phyloP scores from a whole-genome alignment of 2,888 invertebrate genomes.

The Lymantria monacha region DNA sequence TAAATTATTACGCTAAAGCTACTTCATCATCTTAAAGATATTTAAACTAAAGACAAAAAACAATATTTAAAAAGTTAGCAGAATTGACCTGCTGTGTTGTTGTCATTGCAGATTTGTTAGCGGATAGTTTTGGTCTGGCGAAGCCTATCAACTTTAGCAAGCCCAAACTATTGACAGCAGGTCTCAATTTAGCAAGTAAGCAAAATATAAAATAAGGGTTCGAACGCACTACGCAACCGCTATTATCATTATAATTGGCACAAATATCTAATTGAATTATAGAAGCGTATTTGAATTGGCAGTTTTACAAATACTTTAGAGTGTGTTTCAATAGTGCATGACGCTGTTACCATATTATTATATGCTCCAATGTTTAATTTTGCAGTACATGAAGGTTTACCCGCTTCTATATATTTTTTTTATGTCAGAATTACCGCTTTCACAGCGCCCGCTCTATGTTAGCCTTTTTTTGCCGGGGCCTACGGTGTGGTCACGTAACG shows the following conservation, averaged over 20 bases:
- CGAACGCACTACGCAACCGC: conserved; percentile 3
- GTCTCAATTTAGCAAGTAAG: conserved; percentile 63
- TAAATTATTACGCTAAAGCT: not conserved
- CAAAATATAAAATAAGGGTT: conserved; percentile 31
- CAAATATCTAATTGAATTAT: not conserved
- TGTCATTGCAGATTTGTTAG: conserved; percentile 71
- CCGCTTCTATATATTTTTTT: not conserved
- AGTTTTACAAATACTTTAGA: not conserved
- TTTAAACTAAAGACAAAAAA: not conserved
- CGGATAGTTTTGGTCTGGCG: conserved; percentile 72
- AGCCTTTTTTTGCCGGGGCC: no score
- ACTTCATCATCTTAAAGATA: not conserved
- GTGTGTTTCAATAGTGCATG: not conserved
- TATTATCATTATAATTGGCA: not conserved
- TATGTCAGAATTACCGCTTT: not conserved
- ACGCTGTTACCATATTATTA: no score
- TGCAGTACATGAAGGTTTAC: not conserved
- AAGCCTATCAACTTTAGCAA: conserved; percentile 62
- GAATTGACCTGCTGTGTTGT: conserved; percentile 46
- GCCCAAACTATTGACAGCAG: conserved; percentile 55
- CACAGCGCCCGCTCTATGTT: not conserved
- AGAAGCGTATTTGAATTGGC: not conserved
- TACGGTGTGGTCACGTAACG: no score
- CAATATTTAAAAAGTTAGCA: conserved; percentile 19
- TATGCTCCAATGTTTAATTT: no score